A percentile compares a stretch with the other conserved stretches of the same genome.
These are phyloP conservation scores for Dipus sagitta DNA, from an alignment of 2,797 vertebrate species.

Conservation along the genomic window DNA sequence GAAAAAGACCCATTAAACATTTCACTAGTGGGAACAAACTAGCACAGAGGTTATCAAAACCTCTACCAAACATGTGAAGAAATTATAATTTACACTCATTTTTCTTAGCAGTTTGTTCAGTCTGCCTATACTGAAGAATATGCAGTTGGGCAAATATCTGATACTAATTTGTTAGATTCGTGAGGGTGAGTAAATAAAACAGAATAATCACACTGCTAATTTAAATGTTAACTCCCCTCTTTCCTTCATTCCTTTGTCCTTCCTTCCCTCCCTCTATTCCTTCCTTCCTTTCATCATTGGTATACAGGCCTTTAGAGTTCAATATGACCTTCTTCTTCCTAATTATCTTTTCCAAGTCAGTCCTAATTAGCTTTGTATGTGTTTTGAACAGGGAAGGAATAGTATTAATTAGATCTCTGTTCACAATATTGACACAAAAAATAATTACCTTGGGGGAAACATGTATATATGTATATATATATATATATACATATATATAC, in stretches of 20 bases:
- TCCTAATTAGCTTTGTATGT: constrained; percentile 3
- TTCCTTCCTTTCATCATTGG: not conserved
- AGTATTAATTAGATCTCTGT: constrained; percentile 47
- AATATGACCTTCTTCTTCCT: constrained; percentile 3
- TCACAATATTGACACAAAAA: constrained; percentile 26
- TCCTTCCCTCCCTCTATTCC: too few species aligned
- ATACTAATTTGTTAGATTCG: constrained; percentile 54
- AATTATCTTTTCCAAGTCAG: constrained; percentile 2
- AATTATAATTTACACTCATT: not conserved
- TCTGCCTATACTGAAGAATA: constrained; percentile 24
- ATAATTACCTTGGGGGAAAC: not conserved
- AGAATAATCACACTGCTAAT: constrained; percentile 32
- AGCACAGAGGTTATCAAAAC: not conserved
- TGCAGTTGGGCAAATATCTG: constrained; percentile 58
- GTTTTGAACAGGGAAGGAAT: constrained; percentile 26
- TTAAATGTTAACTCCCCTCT: not conserved
- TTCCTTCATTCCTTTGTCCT: too few species aligned
- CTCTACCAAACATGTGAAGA: not conserved
- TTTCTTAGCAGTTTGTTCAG: constrained; percentile 35
- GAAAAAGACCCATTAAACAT: not conserved
- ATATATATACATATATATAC: too few species aligned
- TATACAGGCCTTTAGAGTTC: constrained; percentile 45
- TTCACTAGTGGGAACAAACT: not conserved
- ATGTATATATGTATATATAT: not conserved
- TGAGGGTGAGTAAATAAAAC: not conserved